Evolutionary conservation across 1,140 invertebrate species (phyloP), one percentile per base, ranked within the genome.

Genomic region (Samia ricini): DNA sequence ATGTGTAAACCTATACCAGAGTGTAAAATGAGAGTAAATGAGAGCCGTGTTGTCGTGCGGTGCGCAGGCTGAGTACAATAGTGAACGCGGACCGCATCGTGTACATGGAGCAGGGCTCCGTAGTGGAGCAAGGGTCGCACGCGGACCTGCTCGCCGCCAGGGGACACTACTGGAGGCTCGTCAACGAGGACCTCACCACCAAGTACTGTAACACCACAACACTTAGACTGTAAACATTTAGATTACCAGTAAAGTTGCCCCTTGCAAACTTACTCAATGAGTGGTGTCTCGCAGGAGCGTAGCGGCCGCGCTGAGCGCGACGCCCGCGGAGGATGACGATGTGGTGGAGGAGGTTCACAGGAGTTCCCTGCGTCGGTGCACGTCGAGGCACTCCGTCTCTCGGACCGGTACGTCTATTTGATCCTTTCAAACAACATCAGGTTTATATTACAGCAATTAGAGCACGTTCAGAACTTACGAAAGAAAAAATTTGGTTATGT

Each of bases 41-140:
- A n/a, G n/a, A 1, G 4, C 26, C 26, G 26, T 29, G 6, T 29
- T 29, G 26, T 2, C 26, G 26, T 42, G 4, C n/a, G 33, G 3
- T 15, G 3, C 33, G 12, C 33, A 42, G 33, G 33, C 85, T 98
- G 2, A 96, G 96, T 0, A 97, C 96, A 0, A 95, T 98, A 29
- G 93, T 93, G 4, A 94, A 94, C 60, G 96, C 96, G 0, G 94
- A 97, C 72, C 92, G 94, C 56, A 98, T 98, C 60, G 93, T 97
- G 1, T 95, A 94, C 61, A 91, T 96, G 55, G 93, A 94, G 60
- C 92, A 95, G 20, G 93, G 96, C 4, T 77, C 76, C 0, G 94
- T 96, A 0, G 91, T 94, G 2, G 97, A 98, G 83, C 91, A 94
- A 73, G 97, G 97, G 0, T 95, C 94, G 0, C 96, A 97, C 76